Evolutionary conservation across 1,140 invertebrate species (phyloP).

Genomic region (Lasioglossum albipes): DNA sequence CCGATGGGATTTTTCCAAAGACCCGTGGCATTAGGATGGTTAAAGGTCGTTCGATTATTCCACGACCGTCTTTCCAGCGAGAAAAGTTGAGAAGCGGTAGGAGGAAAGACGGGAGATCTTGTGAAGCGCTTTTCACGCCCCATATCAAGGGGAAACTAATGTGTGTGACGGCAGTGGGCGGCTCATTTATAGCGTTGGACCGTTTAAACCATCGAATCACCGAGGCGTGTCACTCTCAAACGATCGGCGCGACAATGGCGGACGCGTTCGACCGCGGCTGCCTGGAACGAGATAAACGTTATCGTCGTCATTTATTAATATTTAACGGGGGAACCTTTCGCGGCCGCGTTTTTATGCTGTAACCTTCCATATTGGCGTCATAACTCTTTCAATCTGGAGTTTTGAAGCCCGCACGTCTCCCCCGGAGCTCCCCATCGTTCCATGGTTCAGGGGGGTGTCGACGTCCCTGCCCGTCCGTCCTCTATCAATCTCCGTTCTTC

Average conservation of each 20-base stretch:
- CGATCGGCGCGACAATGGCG: conserved; percentile 30
- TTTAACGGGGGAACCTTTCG: conserved; percentile 47
- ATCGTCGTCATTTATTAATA: conserved; percentile 52
- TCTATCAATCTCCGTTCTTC: conserved; percentile 21
- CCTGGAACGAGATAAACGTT: conserved; percentile 32
- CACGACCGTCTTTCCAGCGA: neutral
- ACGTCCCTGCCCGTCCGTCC: neutral
- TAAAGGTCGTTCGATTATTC: too few species aligned
- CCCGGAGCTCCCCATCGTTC: too few species aligned
- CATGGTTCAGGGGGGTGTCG: too few species aligned
- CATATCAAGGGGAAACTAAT: too few species aligned
- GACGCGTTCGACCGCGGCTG: conserved; percentile 7
- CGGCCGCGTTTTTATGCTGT: conserved; percentile 27
- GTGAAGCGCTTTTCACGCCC: neutral
- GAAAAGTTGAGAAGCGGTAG: neutral
- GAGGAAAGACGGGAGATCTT: conserved; percentile 4
- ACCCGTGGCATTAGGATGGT: too few species aligned
- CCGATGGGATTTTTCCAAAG: too few species aligned
- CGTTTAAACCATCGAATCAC: conserved; percentile 18
- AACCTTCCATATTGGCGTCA: conserved; percentile 42
- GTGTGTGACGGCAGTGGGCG: neutral
- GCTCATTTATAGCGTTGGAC: conserved; percentile 25
- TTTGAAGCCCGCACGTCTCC: neutral
- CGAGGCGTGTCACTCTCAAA: conserved; percentile 6
- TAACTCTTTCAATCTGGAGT: conserved; percentile 58